Conservation (phyloP, 2,888 invertebrate genomes). For the Hemistola chrysoprasaria region DNA sequence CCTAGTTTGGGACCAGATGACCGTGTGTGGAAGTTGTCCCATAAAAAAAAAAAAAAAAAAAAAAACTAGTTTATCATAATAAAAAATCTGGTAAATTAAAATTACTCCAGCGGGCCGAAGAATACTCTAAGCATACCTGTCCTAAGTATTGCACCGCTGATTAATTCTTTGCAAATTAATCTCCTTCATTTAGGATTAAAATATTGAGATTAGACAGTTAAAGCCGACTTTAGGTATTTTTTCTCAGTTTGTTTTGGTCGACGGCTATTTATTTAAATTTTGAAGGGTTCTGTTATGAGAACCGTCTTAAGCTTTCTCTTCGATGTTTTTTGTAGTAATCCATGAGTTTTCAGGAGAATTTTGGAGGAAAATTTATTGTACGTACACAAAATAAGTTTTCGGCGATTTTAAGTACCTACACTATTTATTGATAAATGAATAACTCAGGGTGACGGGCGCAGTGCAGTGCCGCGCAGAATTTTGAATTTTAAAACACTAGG, state of each 20-base stretch:
- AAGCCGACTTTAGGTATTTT: conserved; percentile 10
- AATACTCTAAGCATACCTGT: background rate
- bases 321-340: conserved; percentile 3
- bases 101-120: background rate
- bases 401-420: no score
- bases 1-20: no score
- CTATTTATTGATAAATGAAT: no score
- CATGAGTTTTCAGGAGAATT: background rate
- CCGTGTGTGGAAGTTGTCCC: no score
- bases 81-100: no score
- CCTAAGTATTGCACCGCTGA: conserved; percentile 17
- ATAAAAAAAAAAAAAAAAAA: no score
- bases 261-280: conserved; percentile 6
- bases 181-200: conserved; percentile 28
- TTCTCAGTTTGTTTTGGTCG: conserved; percentile 11
- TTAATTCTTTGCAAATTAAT: conserved; percentile 25
- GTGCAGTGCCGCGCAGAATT: no score
- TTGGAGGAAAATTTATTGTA: background rate
- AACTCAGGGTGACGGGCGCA: no score
- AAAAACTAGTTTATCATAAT: no score
- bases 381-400: no score
- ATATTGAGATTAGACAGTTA: conserved; percentile 11
- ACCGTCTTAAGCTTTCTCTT: background rate
- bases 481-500: no score
- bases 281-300: conserved; percentile 6